phyloP scores from a whole-genome alignment of 2,888 invertebrate species.

The Strigamia transsilvanica region DNA sequence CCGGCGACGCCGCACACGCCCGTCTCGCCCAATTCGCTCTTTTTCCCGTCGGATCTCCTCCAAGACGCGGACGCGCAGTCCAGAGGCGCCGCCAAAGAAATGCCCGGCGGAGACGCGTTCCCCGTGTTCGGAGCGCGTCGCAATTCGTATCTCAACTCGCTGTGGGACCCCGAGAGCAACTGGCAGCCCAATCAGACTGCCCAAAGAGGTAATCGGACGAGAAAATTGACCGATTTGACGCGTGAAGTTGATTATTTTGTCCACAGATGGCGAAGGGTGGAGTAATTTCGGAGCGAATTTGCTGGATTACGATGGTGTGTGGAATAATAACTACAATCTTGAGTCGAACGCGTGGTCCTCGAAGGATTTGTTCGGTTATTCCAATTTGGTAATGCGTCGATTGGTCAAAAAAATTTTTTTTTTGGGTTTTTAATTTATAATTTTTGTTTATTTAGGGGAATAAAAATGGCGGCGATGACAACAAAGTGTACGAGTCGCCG shows the following conservation, averaged over 20 bases:
- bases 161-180: slow-evolving; percentile 2
- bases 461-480: background rate
- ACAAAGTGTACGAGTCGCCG: background rate
- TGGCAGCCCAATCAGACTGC: background rate
- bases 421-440: background rate
- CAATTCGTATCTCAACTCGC: background rate
- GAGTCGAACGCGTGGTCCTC: slow-evolving; percentile 28
- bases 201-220: background rate
- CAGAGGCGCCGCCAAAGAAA: background rate
- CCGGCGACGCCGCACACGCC: slow-evolving; percentile 49
- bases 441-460: background rate
- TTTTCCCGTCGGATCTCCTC: slow-evolving; percentile 10
- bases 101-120: background rate
- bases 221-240: background rate
- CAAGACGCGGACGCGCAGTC: background rate
- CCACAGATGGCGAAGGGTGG: background rate
- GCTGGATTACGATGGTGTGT: background rate
- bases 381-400: background rate
- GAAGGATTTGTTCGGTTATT: slow-evolving; percentile 9
- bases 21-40: background rate
- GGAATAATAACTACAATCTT: background rate
- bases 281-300: background rate
- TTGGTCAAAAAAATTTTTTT: background rate
- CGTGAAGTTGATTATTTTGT: background rate
- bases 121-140: background rate